Percentiles rank a stretch among this genome's conserved stretches.
Evolutionary conservation across 2,113 vertebrate genomes (phyloP).

Genomic region (Puntigrus tetrazona): DNA sequence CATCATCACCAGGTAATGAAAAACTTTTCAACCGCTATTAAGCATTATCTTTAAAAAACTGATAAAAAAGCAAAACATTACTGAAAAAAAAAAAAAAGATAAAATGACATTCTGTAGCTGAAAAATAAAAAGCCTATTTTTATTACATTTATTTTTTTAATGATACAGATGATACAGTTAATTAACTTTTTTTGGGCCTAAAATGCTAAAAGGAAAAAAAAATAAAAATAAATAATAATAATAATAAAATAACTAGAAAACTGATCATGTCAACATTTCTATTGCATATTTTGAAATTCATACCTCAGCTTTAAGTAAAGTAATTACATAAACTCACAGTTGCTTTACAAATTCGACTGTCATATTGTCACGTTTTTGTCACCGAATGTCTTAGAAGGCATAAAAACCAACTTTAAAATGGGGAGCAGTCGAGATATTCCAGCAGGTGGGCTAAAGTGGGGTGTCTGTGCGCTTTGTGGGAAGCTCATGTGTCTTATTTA

Average conservation of each 20-base stretch:
- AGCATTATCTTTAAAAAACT: too few species aligned
- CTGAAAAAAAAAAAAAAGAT: too few species aligned
- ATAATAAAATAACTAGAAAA: not conserved
- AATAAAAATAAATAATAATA: not conserved
- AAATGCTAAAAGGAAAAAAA: not conserved
- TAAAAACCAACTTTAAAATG: not conserved
- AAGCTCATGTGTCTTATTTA: slow-evolving; percentile 24
- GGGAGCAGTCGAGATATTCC: not conserved
- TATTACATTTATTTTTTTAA: not conserved
- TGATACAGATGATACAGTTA: not conserved
- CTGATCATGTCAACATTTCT: not conserved
- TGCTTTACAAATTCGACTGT: not conserved
- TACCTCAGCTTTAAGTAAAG: not conserved
- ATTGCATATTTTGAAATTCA: not conserved
- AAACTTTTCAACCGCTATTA: too few species aligned
- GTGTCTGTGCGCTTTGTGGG: slow-evolving; percentile 7
- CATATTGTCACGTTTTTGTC: not conserved
- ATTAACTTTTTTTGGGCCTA: not conserved
- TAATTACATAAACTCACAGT: not conserved
- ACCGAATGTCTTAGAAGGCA: not conserved
- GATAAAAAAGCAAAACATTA: too few species aligned
- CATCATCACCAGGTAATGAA: too few species aligned
- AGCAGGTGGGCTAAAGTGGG: not conserved
- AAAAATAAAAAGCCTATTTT: not conserved
- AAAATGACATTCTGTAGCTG: too few species aligned